Evolutionary conservation across 1,140 invertebrate genomes (phyloP), one percentile per base, ranked within the genome.

Genomic region (Meloidogyne chitwoodi): DNA sequence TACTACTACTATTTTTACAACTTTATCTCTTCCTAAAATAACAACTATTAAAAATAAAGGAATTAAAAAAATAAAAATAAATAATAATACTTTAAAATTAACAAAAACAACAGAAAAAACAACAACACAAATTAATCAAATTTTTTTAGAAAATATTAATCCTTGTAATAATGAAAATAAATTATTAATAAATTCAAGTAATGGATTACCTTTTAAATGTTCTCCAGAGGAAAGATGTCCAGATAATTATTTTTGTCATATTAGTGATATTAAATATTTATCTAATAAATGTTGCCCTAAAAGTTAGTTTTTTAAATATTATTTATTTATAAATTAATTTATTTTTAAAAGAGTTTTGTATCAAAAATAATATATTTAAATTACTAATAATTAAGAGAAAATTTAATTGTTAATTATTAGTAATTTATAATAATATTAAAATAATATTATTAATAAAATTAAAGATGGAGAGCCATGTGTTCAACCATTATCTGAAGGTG

Each of bases 401-500:
- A n/a, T n/a, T n/a, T n/a, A n/a, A n/a, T n/a, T n/a, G n/a, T n/a
- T n/a, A n/a, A n/a, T n/a, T n/a, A n/a, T n/a, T n/a, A n/a, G n/a
- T n/a, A n/a, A n/a, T n/a, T n/a, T n/a, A n/a, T n/a, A n/a, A n/a
- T n/a, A n/a, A n/a, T n/a, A n/a, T n/a, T n/a, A n/a, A n/a, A n/a
- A n/a, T n/a, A 14, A 41, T 41, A 14, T 12, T 69, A 73, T 24
- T 24, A 11, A n/a, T 74, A 29, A 16, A 77, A 79, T n/a, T 56
- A 68, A 27, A 72, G 86, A 85, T 77, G 86, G 86, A 31, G 81
- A 86, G 68, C 84, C 84, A 2, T 86, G 84, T 76, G 71, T 81
- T 12, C 82, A 83, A 26, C 66, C 70, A 26, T 22, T 87, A 61
- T 65, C 81, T 22, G 65, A 48, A 29, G 84, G 84, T 24, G 67